Evolutionary conservation across 2,888 invertebrate genomes (phyloP).

Genomic region (Sepioteuthis lessoniana): DNA sequence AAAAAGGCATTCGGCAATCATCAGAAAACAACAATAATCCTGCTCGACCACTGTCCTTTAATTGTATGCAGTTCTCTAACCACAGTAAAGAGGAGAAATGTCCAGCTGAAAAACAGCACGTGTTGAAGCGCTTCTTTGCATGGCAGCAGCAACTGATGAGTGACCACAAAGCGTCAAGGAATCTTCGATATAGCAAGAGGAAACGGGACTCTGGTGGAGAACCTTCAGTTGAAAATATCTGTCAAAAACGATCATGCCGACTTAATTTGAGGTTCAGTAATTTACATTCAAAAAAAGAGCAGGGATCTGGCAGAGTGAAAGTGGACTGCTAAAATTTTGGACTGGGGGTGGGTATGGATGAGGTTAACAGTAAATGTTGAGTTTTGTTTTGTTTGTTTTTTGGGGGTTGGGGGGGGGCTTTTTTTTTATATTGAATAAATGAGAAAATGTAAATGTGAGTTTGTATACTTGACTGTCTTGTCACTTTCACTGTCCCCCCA

Average conservation of each 20-base stretch:
- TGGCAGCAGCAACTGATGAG: slow-evolving; percentile 38
- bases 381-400: background rate
- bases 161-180: slow-evolving; percentile 34
- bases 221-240: slow-evolving; percentile 35
- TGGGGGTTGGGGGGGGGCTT: no score
- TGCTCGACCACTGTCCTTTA: background rate
- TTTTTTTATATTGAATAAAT: background rate
- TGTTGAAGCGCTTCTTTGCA: slow-evolving; percentile 42
- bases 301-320: background rate
- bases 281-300: slow-evolving; percentile 35
- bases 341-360: no score
- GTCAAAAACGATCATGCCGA: slow-evolving; percentile 40
- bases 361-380: background rate
- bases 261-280: slow-evolving; percentile 43
- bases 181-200: slow-evolving; percentile 23
- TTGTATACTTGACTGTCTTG: background rate
- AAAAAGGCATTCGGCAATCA: background rate
- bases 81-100: slow-evolving; percentile 42
- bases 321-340: background rate
- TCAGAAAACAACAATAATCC: background rate
- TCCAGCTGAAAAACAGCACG: background rate
- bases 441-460: background rate
- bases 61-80: slow-evolving; percentile 38
- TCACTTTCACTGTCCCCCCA: background rate
- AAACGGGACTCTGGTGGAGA: slow-evolving; percentile 44